Base-by-base conservation (phyloP, 2,888 invertebrate genomes). In the Synanthedon andrenaeformis region DNA sequence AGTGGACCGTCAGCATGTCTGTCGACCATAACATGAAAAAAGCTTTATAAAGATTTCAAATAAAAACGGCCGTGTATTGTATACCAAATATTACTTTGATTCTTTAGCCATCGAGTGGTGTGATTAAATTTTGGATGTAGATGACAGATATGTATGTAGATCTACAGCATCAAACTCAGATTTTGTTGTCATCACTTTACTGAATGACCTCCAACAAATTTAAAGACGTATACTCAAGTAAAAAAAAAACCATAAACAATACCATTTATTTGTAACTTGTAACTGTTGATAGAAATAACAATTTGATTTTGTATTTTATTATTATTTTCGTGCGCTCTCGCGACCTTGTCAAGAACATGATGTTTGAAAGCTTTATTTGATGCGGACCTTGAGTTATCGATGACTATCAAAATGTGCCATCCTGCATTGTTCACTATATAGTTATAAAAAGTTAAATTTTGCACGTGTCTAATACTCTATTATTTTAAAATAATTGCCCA, bases 331-430 rank as follows among this genome's bases (percentile, higher is more conserved):
- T 57, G 60, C 58, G 59, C 61, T 56, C 65, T 70, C 3, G 35
- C 10, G 74, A 67, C 84, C 82, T 86, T 81, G 82, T 80, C 77
- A 74, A 65, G 70, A 66, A 72, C 71, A 69, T 69, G 64, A 69
- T 65, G 64, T 63, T 69, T 65, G 66, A 69, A 62, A 67, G 65
- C 70, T 69, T 70, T 69, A 68, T 69, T 66, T 63, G 62, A 68
- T 58, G 60, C 59, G 58, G 69, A 72, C 83, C 82, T 85, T 83
- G 78, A 71, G 59, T 69, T 66, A 76, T 79, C 70, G 77, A 80
- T 77, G 72, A 73, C 66, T 72, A 79, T 78, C 79, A 78, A 77
- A 80, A 82, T 80, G 75, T 80, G 63, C 67, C 65, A 62, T 73
- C 69, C 72, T 62, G 71, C 64, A 77, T 77, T 76, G 74, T 76